Conservation (phyloP, 2,797 vertebrate genomes). For the Synaphobranchus kaupii region DNA sequence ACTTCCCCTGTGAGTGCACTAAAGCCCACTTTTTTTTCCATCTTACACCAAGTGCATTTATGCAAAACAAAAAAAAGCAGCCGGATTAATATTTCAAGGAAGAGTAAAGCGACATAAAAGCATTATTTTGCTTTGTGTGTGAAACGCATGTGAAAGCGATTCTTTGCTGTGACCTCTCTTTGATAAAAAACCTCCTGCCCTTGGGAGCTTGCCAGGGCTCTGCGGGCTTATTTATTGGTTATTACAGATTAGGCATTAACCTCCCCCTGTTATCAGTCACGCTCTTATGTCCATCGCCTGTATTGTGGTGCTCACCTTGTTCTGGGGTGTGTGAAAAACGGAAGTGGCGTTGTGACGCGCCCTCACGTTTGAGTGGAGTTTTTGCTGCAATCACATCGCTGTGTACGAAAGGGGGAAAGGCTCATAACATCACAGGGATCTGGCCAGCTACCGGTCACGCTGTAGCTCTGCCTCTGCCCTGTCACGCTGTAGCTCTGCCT, state of each 20-base stretch:
- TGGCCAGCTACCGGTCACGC: background rate
- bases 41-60: background rate
- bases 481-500: background rate
- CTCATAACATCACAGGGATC: background rate
- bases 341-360: background rate
- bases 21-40: background rate
- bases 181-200: slow-evolving; percentile 2
- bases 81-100: background rate
- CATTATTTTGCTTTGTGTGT: background rate
- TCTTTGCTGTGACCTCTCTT: background rate
- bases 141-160: background rate
- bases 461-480: background rate
- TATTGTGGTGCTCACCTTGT: background rate
- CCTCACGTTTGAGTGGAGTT: background rate
- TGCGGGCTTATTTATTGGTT: slow-evolving; percentile 25
- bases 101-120: too few relatives aligned
- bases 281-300: background rate
- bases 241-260: slow-evolving; percentile 20
- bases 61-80: background rate
- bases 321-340: background rate
- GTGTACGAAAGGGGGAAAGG: slow-evolving; percentile 2
- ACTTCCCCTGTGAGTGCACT: background rate
- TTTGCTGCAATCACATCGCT: slow-evolving; percentile 10
- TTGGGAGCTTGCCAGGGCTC: background rate
- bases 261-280: slow-evolving; percentile 27